Evolutionary conservation across 1,140 invertebrate species (phyloP), one percentile per base, ranked within the genome.

Genomic region (Hermetia illucens): DNA sequence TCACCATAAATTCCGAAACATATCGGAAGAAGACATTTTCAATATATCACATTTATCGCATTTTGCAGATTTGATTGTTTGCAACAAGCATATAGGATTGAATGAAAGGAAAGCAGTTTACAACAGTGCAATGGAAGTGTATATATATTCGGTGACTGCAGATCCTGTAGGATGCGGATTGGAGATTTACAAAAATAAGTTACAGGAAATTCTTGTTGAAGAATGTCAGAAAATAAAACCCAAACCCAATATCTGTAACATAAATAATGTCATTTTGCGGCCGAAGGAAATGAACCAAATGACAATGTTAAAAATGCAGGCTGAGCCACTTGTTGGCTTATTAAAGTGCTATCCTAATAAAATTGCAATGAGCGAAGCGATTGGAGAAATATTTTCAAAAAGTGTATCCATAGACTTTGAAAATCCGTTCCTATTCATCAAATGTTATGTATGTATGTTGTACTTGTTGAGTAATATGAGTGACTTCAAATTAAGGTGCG

Each of bases 1-100:
- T 13, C 72, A 79, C 48, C 42, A 55, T 4, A 47, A 47, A 19
- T 41, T 61, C 10, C n/a, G 21, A 2, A 34, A 44, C 10, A 46
- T 71, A 18, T 64, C 52, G 0, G 49, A 58, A 12, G 55, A 66
- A 9, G 54, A 55, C 36, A 45, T 38, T 5, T 60, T 54, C 34
- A 49, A 42, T 32, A 47, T 61, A 4, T 57, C 58, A 3, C 58
- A 61, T 37, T 41, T 61, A 2, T 52, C 45, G 0, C 58, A 61
- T 21, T 51, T 48, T 25, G 52, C 53, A 0, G 57, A 58, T 29
- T 40, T 61, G 3, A 46, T 48, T 2, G 45, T 46, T 3, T 47
- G 52, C 16, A 58, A 61, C 31, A 49, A 48, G 13, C 36, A 50
- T 10, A 55, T 60, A 22, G 57, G 57, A n/a, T 54, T 53, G 20